These are phyloP conservation scores for Strix occidentalis DNA, from an alignment of 2,797 vertebrate genomes.

Conservation along the genomic window DNA sequence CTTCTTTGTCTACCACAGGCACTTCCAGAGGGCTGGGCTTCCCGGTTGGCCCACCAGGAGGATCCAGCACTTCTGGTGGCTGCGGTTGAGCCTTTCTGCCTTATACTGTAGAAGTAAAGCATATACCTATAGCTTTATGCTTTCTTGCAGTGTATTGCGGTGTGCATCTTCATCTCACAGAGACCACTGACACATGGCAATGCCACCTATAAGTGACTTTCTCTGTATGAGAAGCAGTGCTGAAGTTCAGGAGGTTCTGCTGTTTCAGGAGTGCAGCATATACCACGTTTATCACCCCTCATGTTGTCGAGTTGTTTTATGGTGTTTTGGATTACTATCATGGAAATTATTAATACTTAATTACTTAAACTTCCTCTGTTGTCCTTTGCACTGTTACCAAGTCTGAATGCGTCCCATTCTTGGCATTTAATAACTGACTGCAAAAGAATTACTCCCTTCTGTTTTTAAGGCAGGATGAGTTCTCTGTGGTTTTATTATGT, in stretches of 20 bases:
- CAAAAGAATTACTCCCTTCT: background rate
- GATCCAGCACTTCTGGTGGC: background rate
- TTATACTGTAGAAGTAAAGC: background rate
- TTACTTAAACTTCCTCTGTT: background rate
- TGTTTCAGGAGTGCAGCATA: background rate
- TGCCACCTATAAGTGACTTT: background rate
- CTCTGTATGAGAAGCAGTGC: background rate
- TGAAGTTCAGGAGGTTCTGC: background rate
- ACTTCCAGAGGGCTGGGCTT: background rate
- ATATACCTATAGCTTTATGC: background rate
- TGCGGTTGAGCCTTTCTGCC: background rate
- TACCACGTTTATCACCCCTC: background rate
- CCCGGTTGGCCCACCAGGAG: rapidly evolving
- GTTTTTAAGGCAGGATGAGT: background rate
- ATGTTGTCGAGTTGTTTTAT: background rate
- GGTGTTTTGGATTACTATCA: background rate
- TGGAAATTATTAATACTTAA: background rate
- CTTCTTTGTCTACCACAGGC: background rate
- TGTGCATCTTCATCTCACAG: background rate
- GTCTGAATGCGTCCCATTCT: background rate
- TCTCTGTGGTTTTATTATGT: background rate
- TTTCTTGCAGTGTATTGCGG: background rate
- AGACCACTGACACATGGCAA: background rate
- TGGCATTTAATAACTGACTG: background rate
- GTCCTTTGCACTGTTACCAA: background rate